Evolutionary conservation across 2,113 vertebrate genomes (phyloP), one percentile per base, ranked within the genome.

Genomic region (Oncorhynchus mykiss): DNA sequence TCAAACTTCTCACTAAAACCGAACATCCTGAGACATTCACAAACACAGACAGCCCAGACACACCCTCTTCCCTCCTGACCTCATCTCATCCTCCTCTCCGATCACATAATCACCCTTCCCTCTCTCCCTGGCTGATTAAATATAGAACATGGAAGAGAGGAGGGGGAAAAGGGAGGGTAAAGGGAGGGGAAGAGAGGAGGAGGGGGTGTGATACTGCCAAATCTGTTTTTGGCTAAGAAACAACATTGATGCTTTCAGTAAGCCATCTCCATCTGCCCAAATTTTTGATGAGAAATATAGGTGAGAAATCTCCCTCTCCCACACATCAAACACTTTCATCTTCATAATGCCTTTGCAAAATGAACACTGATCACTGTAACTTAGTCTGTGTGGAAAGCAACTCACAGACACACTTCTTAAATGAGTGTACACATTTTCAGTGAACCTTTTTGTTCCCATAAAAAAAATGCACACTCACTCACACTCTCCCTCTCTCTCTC

Each of bases 301-400:
- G 82, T 82, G 82, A 88, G 87, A 83, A 80, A 88, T 90, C 81
- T 88, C 84, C 82, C 86, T 86, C 83, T 90, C 87, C 88, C 81
- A 88, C 88, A 82, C 78, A 78, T 51, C 49, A 13, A 51, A 51
- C 49, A 51, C 49, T 14, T 51, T 51, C 49, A 51, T 16, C 49
- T 16, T 14, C 49, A 51, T 14, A 14, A 51, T 16, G 14, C 49
- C 49, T 51, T 51, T 51, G 49, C 49, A 51, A 51, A 14, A 51
- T 51, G 8, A 39, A 9, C 34, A 39, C 34, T 39, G 31, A 39
- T 39, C 34, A 34, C 34, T 34, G 34, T 34, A 34, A 34, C 34
- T 34, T 34, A 34, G 34, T 34, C 34, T 34, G 49, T 51, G 11
- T 51, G 34, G 34, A 34, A 34, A 34, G 12, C 7, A 62, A 62